Percentiles rank a stretch among this genome's conserved stretches.
Conservation (phyloP, 2,888 invertebrate genomes). For the Amphipyra berbera region DNA sequence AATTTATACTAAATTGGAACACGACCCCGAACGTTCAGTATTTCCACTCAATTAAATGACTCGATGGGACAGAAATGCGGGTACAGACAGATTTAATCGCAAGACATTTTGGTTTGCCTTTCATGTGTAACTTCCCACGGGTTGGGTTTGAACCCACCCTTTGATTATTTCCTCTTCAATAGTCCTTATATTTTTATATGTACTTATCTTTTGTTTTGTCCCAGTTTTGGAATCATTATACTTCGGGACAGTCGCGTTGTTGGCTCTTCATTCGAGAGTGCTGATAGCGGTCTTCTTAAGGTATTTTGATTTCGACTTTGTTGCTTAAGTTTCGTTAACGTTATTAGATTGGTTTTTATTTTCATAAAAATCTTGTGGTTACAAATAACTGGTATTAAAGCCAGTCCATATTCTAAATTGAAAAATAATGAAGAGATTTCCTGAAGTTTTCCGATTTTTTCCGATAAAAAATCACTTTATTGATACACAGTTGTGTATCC, state of each 20-base stretch:
- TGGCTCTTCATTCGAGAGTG: constrained; percentile 35
- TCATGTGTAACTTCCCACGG: constrained; percentile 80
- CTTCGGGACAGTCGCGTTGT: constrained; percentile 13
- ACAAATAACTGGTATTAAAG: too few relatives aligned
- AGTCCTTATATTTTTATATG: constrained; percentile 60
- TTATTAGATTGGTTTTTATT: not conserved
- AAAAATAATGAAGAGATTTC: too few relatives aligned
- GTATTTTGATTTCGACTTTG: constrained; percentile 21
- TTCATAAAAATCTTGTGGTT: too few relatives aligned
- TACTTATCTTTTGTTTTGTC: constrained; percentile 48
- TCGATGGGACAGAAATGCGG: constrained; percentile 81
- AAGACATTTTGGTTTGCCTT: constrained; percentile 78
- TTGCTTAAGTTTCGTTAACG: constrained; percentile 7
- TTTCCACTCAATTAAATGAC: constrained; percentile 83
- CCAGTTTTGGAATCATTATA: constrained; percentile 38
- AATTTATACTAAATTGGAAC: constrained; percentile 71
- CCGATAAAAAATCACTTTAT: too few relatives aligned
- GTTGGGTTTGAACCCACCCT: constrained; percentile 63
- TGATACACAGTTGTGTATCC: too few relatives aligned
- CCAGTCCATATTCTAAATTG: too few relatives aligned
- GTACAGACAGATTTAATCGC: constrained; percentile 81
- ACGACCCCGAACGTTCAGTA: constrained; percentile 69
- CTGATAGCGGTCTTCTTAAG: constrained; percentile 28
- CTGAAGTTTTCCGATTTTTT: too few relatives aligned
- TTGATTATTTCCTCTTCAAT: constrained; percentile 70